phyloP scores from a whole-genome alignment of 1,140 invertebrate genomes.

The Trissolcus basalis region DNA sequence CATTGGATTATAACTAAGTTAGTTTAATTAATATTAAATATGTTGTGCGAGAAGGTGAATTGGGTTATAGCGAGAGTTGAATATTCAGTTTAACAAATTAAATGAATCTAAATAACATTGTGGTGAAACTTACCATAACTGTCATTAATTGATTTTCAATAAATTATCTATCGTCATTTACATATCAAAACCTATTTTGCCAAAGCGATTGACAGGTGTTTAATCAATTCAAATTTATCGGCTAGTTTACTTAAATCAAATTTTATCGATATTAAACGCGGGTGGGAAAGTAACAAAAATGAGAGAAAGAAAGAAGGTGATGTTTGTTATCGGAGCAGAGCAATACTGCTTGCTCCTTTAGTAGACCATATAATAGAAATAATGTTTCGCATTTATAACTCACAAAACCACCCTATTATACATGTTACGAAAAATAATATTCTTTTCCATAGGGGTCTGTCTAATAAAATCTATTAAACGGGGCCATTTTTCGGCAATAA shows the following conservation, averaged over 20 bases:
- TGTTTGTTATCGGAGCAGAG: too few relatives aligned
- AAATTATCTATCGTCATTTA: too few relatives aligned
- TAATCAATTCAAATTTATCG: too few relatives aligned
- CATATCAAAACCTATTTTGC: too few relatives aligned
- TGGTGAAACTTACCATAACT: background rate
- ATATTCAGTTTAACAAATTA: conserved; percentile 8
- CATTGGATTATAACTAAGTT: conserved; percentile 12
- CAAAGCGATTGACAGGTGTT: too few relatives aligned
- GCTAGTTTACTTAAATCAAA: too few relatives aligned
- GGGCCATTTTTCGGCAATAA: conserved; percentile 38
- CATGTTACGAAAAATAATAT: conserved; percentile 11
- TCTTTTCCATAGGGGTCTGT: background rate
- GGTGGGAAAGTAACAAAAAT: too few relatives aligned
- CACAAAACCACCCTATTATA: conserved; percentile 5
- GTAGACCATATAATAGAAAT: conserved; percentile 3
- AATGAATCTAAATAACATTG: background rate
- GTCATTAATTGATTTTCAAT: too few relatives aligned
- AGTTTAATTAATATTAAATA: conserved; percentile 17
- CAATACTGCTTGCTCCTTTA: too few relatives aligned
- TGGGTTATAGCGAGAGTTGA: background rate
- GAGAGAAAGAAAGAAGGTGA: too few relatives aligned
- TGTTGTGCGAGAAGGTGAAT: conserved; percentile 9
- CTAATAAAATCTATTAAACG: conserved; percentile 28
- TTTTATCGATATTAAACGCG: too few relatives aligned
- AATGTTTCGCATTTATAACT: background rate